A percentile compares a stretch with the other conserved stretches of the same genome.
Evolutionary conservation across 2,113 vertebrate genomes (phyloP).

Genomic region (Suricata suricatta): DNA sequence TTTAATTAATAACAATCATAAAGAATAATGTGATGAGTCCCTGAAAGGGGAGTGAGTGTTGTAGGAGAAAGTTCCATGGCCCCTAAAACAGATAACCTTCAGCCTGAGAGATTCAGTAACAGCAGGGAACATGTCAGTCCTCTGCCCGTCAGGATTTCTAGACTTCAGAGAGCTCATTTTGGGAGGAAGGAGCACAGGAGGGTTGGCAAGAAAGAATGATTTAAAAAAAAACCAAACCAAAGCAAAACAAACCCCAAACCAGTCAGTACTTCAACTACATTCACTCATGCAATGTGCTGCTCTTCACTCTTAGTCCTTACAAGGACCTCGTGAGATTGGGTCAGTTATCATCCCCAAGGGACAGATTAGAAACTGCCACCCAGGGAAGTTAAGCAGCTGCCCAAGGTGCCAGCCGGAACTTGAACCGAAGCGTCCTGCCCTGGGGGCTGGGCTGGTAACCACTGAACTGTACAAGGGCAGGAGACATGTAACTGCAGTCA

Average conservation of each 20-base stretch:
- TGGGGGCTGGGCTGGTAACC: background rate
- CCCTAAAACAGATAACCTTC: background rate
- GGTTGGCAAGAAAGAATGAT: background rate
- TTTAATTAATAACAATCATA: background rate
- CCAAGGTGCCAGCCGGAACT: background rate
- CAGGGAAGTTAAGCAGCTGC: background rate
- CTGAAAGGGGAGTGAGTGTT: background rate
- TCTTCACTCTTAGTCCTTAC: background rate
- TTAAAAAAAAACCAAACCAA: background rate
- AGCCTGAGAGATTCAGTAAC: background rate
- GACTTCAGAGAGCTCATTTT: background rate
- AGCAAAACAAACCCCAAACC: background rate
- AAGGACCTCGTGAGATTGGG: background rate
- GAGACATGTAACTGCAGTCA: background rate
- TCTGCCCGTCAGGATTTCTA: background rate
- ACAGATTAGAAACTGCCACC: background rate
- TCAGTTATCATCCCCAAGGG: background rate
- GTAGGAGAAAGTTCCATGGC: background rate
- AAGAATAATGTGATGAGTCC: background rate
- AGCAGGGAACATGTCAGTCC: background rate
- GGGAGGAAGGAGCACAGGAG: background rate
- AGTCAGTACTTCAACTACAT: background rate
- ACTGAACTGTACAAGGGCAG: accelerated
- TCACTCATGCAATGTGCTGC: background rate
- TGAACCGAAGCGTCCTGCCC: background rate